Evolutionary conservation across 2,888 invertebrate species (phyloP), one percentile per base, ranked within the genome.

Genomic region (Chrysolina haemoptera): DNA sequence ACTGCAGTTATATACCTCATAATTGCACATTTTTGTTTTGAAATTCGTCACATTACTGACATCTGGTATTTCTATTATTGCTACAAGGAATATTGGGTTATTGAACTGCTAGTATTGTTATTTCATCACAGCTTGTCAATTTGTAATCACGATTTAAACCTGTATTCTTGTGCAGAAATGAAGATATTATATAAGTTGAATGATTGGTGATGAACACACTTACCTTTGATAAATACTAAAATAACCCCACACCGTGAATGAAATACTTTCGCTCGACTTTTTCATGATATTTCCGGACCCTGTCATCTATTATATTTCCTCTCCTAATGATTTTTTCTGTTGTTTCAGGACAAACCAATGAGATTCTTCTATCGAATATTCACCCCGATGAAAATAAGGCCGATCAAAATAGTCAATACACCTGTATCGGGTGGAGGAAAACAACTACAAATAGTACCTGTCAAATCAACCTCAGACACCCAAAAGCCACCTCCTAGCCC

Each of bases 291-390:
- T 1, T 40, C 27, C 27, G 43, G 43, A 41, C 18, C 27, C 27
- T 3, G 10, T 66, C 16, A 4, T n/a, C 14, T n/a, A 14, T 14
- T n/a, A 20, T 41, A 62, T 16, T 6, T 1, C 62, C 63, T 9
- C n/a, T 27, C 22, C 4, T 53, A 9, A 16, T 16, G 40, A 40
- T 16, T 55, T 11, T 77, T 72, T 78, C 48, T 70, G 69, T 80
- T 82, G 79, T 82, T 83, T 40, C 88, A 93, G 93, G 89, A 89
- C 62, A 90, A 90, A 70, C 93, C 93, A 14, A 90, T 93, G 90
- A 87, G 91, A 73, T 92, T 93, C 84, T 91, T 90, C 86, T 93
- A 92, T 85, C 89, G 91, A 62, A 92, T 93, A 78, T 88, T 88
- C 83, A 87, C 86, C 0, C 88, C 87, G 0, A 78, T 86, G 80